These are phyloP conservation scores for Tenodera sinensis DNA, from an alignment of 2,888 invertebrate genomes.

Conservation along the genomic window DNA sequence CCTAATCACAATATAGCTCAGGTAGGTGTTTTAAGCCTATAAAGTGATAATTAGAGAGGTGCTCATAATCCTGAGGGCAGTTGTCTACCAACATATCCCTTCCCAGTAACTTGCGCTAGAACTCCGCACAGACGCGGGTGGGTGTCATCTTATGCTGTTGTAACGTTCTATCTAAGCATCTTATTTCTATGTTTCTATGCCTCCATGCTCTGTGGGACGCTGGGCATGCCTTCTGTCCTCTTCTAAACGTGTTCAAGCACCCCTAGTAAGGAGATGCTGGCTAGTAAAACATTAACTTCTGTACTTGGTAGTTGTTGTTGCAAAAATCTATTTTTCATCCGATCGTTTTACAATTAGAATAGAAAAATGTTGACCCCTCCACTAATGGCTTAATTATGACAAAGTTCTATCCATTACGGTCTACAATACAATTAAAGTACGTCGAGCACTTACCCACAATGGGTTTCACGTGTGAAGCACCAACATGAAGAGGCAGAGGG, in stretches of 20 bases:
- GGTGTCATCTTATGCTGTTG: constrained; percentile 19
- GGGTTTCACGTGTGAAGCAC: constrained; percentile 29
- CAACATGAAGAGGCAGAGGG: constrained; percentile 17
- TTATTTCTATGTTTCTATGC: background rate
- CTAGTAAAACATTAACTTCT: background rate
- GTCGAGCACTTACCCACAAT: background rate
- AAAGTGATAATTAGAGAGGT: background rate
- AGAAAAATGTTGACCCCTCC: constrained; percentile 1
- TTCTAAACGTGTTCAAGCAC: background rate
- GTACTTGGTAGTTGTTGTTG: background rate
- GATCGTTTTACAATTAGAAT: background rate
- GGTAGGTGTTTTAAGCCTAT: too few species aligned
- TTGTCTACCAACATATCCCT: background rate
- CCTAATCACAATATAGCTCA: background rate
- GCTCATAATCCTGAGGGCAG: background rate
- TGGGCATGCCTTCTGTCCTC: background rate
- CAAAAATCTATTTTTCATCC: background rate
- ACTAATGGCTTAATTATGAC: background rate
- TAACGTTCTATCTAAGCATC: background rate
- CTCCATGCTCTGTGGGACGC: constrained; percentile 28
- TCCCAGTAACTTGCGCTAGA: background rate
- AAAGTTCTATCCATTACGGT: background rate
- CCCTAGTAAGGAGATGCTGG: background rate
- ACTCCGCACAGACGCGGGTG: constrained; percentile 23
- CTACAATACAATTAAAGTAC: background rate